These are phyloP conservation scores for Callospermophilus lateralis DNA, from an alignment of 2,113 vertebrate genomes.

Conservation along the genomic window DNA sequence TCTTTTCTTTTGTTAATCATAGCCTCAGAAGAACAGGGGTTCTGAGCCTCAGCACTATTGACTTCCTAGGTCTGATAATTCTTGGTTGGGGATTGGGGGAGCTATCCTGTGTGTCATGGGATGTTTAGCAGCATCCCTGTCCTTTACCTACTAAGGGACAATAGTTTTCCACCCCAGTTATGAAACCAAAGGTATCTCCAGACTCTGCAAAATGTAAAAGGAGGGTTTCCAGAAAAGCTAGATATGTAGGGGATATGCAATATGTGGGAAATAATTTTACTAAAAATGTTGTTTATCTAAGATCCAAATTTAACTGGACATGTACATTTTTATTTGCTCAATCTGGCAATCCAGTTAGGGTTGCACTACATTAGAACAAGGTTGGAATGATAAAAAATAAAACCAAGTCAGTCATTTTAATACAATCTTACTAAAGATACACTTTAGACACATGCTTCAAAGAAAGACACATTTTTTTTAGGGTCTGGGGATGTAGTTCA, in stretches of 20 bases:
- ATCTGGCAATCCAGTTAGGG: not conserved
- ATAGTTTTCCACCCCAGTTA: not conserved
- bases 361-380: not conserved
- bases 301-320: constrained; percentile 28
- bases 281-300: constrained; percentile 23
- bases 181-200: not conserved
- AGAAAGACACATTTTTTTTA: not conserved
- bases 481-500: not conserved
- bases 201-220: not conserved
- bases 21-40: not conserved
- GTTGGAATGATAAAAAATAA: constrained; percentile 4
- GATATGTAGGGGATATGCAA: too few relatives aligned
- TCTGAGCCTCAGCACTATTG: not conserved
- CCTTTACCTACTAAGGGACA: not conserved
- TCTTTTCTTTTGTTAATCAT: not conserved
- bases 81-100: too few relatives aligned
- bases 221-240: not conserved
- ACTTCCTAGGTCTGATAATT: not conserved
- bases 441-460: not conserved
- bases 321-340: not conserved
- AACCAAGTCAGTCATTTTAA: not conserved
- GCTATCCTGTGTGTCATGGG: not conserved
- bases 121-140: not conserved
- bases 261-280: not conserved
- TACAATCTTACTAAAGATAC: not conserved